Percentiles rank a stretch among this genome's conserved stretches.
Conservation (phyloP, 1,140 invertebrate genomes). For the Leptinotarsa defecta region DNA sequence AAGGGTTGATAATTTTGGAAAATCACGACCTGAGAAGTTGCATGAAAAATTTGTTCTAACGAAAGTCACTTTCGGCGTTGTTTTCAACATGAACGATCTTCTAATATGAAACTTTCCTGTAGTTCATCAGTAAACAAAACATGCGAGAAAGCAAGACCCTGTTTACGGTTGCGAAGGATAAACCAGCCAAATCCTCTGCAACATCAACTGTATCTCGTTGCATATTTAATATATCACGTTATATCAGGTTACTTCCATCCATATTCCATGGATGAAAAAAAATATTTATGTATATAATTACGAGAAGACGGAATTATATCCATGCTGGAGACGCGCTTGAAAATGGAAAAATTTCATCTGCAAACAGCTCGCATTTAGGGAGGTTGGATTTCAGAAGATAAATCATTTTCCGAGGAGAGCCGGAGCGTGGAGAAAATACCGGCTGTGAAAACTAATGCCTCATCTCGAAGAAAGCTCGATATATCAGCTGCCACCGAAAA, state of each 20-base stretch:
- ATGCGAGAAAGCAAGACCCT: too few relatives aligned
- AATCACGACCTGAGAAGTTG: too few relatives aligned
- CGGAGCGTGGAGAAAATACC: slow-evolving; percentile 1
- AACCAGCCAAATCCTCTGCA: slow-evolving; percentile 8
- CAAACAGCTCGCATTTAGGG: slow-evolving; percentile 15
- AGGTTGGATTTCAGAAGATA: slow-evolving; percentile 12
- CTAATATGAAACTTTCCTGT: too few relatives aligned
- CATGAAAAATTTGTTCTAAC: too few relatives aligned
- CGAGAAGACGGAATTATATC: slow-evolving; percentile 14
- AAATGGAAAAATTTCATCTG: slow-evolving; percentile 20
- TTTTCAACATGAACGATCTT: too few relatives aligned
- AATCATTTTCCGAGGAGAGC: slow-evolving; percentile 16
- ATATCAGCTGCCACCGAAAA: slow-evolving; percentile 5
- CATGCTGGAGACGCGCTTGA: neutral
- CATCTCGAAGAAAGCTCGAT: slow-evolving; percentile 5
- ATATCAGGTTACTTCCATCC: neutral
- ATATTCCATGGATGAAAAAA: neutral
- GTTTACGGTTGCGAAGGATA: neutral
- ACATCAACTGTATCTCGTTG: neutral
- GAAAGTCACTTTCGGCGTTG: too few relatives aligned
- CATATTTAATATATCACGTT: neutral
- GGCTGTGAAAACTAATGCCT: slow-evolving; percentile 2
- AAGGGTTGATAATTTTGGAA: too few relatives aligned
- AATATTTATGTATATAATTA: slow-evolving; percentile 27
- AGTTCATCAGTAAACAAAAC: too few relatives aligned